These are phyloP conservation scores for Micromys minutus DNA, from an alignment of 2,113 vertebrate species.

Conservation along the genomic window DNA sequence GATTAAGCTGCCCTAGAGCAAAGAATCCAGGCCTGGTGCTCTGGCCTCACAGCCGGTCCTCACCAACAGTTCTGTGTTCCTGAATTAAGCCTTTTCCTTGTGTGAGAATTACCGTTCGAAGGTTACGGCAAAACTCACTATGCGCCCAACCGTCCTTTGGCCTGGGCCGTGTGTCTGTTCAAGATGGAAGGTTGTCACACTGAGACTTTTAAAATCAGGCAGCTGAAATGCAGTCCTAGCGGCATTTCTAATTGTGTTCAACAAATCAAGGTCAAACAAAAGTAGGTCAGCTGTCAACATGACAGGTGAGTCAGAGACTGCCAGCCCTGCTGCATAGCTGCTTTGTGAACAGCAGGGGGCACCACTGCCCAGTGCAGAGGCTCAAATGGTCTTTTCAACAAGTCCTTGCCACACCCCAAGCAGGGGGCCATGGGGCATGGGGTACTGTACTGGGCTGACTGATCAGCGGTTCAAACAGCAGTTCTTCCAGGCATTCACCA, in stretches of 20 bases:
- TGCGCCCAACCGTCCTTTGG: constrained; percentile 14
- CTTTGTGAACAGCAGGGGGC: background rate
- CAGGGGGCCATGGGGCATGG: fast-evolving
- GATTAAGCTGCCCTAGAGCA: constrained; percentile 79
- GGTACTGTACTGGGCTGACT: background rate
- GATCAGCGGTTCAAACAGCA: background rate
- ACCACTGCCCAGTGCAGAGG: background rate
- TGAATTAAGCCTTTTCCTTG: constrained; percentile 66
- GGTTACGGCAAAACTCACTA: constrained; percentile 67
- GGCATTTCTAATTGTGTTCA: constrained; percentile 54
- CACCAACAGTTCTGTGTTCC: constrained; percentile 67
- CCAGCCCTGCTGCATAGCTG: background rate
- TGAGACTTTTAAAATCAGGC: constrained; percentile 75
- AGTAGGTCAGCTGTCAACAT: constrained; percentile 81
- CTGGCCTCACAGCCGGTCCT: constrained; percentile 32
- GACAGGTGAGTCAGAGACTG: constrained; percentile 62
- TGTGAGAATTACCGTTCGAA: constrained; percentile 56
- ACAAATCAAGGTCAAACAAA: constrained; percentile 86
- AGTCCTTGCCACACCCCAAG: background rate
- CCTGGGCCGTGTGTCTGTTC: background rate
- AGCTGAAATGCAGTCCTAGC: constrained; percentile 62
- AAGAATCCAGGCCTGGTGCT: constrained; percentile 73
- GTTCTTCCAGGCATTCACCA: background rate
- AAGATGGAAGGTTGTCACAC: constrained; percentile 57
- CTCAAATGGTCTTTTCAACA: background rate